phyloP scores from a whole-genome alignment of 2,888 invertebrate genomes.

The Gymnocheta viridis region DNA sequence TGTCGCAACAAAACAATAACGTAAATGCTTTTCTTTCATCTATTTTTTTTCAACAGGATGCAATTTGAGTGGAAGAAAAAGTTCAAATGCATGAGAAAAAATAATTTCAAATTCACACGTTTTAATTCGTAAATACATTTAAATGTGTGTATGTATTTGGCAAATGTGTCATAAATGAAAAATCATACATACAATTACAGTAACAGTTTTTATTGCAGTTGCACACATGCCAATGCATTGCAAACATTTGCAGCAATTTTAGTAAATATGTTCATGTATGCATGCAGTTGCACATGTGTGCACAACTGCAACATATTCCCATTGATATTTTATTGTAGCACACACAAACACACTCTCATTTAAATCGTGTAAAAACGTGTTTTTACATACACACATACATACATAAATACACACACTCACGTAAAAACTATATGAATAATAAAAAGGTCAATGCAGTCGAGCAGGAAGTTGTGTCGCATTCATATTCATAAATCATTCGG shows the following conservation, averaged over 20 bases:
- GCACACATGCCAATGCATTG: neutral
- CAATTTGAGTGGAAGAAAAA: slow-evolving; percentile 23
- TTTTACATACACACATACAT: neutral
- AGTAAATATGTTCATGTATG: neutral
- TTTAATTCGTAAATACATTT: slow-evolving; percentile 1
- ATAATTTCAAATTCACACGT: slow-evolving; percentile 47
- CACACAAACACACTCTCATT: neutral
- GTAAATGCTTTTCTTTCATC: neutral
- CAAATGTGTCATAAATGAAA: slow-evolving; percentile 68
- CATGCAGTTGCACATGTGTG: neutral
- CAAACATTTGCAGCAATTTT: neutral
- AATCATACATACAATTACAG: slow-evolving; percentile 65
- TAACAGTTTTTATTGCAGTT: slow-evolving; percentile 39
- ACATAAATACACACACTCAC: neutral
- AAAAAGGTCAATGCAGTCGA: slow-evolving; percentile 70
- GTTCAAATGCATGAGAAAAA: slow-evolving; percentile 29
- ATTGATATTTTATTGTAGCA: slow-evolving; percentile 12
- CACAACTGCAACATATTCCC: neutral
- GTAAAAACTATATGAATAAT: slow-evolving; percentile 50
- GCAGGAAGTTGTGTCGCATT: slow-evolving; percentile 80
- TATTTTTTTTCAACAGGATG: slow-evolving; percentile 40
- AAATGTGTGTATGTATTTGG: neutral
- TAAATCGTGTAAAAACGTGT: neutral
- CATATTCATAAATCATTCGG: slow-evolving; percentile 80
- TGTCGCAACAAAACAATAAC: slow-evolving; percentile 37